A percentile compares a stretch with the other conserved stretches of the same genome.
phyloP scores from a whole-genome alignment of 2,113 vertebrate genomes.

The Vireo altiloquus region DNA sequence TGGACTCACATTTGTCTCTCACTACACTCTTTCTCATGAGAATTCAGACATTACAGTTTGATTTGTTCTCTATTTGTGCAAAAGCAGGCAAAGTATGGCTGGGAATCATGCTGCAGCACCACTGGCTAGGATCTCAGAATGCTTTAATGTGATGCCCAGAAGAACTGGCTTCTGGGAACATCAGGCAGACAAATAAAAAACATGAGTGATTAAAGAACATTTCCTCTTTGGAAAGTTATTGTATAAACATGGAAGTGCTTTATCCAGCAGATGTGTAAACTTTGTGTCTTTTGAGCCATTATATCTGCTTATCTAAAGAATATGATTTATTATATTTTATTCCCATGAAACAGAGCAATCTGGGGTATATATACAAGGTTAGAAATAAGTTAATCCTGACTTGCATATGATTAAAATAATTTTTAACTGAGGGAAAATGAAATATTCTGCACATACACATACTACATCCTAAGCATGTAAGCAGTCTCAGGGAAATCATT shows the following conservation, averaged over 20 bases:
- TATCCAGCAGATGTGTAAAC: constrained; percentile 41
- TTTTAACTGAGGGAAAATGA: not conserved
- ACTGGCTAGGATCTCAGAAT: not conserved
- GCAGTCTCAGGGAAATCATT: not conserved
- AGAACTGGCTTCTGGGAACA: constrained; percentile 32
- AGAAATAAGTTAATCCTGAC: not conserved
- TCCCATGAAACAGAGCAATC: not conserved
- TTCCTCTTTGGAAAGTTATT: constrained; percentile 37
- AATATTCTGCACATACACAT: not conserved
- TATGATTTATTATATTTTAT: not conserved
- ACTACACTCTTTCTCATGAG: constrained; percentile 28
- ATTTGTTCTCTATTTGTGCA: constrained; percentile 20
- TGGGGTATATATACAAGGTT: not conserved
- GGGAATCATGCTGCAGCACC: constrained; percentile 7
- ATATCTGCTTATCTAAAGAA: constrained; percentile 19
- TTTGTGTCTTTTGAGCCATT: not conserved
- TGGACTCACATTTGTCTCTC: constrained; percentile 11
- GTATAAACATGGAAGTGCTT: constrained; percentile 50
- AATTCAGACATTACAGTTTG: constrained; percentile 34
- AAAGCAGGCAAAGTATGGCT: not conserved
- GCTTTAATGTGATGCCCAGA: constrained; percentile 40
- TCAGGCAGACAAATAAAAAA: constrained; percentile 14
- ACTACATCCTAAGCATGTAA: not conserved
- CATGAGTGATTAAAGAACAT: constrained; percentile 47
- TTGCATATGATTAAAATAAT: not conserved